These are phyloP conservation scores for Gobionotothen gibberifrons DNA, from an alignment of 2,797 vertebrate genomes.

Conservation along the genomic window DNA sequence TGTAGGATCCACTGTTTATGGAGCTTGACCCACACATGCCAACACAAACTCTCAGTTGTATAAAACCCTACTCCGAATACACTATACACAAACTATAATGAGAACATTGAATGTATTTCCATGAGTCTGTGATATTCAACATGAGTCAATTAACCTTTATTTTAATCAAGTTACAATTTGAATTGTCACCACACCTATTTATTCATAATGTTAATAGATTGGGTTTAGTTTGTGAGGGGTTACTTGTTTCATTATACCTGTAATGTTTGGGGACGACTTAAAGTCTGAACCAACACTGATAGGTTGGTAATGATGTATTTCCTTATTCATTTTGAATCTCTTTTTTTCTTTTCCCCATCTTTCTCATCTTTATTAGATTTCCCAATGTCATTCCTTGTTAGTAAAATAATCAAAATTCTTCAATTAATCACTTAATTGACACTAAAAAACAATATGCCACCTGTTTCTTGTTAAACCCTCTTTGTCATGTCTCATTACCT, in stretches of 20 bases:
- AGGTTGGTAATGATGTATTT: conserved; percentile 11
- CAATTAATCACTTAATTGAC: conserved; percentile 62
- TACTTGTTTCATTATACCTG: conserved; percentile 5
- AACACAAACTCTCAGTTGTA: too few species aligned
- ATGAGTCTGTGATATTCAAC: background rate
- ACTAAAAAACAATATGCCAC: conserved; percentile 55
- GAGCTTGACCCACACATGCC: too few species aligned
- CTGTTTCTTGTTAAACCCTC: conserved; percentile 57
- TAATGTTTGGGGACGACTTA: background rate
- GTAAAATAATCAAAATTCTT: conserved; percentile 52
- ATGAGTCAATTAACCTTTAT: background rate
- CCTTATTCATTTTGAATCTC: background rate
- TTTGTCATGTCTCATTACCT: conserved; percentile 70
- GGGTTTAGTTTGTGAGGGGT: background rate
- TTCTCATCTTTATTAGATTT: background rate
- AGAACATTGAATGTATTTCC: background rate
- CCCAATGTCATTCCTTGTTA: conserved; percentile 38
- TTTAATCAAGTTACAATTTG: background rate
- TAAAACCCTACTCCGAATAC: too few species aligned
- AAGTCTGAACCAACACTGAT: conserved; percentile 2
- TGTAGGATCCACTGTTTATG: too few species aligned
- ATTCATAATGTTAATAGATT: background rate
- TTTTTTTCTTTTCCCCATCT: background rate
- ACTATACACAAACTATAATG: background rate
- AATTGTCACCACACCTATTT: background rate